These are phyloP conservation scores for Uromys caudimaculatus DNA, from an alignment of 2,797 vertebrate genomes.

Conservation along the genomic window DNA sequence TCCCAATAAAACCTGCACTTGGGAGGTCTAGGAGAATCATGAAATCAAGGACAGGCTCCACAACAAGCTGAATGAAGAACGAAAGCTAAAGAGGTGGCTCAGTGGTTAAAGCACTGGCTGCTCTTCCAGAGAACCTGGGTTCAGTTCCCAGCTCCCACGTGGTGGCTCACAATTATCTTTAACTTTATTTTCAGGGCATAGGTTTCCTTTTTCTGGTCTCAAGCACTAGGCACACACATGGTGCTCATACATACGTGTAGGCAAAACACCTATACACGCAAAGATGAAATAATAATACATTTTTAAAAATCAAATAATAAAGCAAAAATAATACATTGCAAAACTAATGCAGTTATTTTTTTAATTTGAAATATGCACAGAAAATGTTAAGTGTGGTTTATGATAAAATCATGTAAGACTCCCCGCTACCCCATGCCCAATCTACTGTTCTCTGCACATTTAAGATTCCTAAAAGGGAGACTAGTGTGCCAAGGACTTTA, in stretches of 20 bases:
- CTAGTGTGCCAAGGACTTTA: not conserved
- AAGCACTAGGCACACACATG: not conserved
- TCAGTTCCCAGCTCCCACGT: not conserved
- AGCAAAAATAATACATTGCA: not conserved
- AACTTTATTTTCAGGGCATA: not conserved
- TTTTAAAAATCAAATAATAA: not conserved
- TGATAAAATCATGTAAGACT: not conserved
- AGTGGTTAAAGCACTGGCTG: not conserved
- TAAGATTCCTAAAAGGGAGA: constrained; percentile 7
- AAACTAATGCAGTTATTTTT: constrained; percentile 38
- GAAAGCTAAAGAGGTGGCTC: not conserved
- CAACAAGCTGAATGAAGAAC: not conserved
- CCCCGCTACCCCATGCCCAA: not conserved
- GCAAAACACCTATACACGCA: not conserved
- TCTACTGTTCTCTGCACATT: not conserved
- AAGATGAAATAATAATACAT: not conserved
- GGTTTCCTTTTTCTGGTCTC: not conserved
- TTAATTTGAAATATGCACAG: not conserved
- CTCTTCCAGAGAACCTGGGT: not conserved
- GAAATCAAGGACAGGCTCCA: not conserved
- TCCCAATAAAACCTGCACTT: not conserved
- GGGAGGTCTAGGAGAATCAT: not conserved
- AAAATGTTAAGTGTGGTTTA: constrained; percentile 32
- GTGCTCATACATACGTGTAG: not conserved
- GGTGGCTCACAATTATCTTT: not conserved